Evolutionary conservation across 2,888 invertebrate species (phyloP).

Genomic region (Chloromyia formosa): DNA sequence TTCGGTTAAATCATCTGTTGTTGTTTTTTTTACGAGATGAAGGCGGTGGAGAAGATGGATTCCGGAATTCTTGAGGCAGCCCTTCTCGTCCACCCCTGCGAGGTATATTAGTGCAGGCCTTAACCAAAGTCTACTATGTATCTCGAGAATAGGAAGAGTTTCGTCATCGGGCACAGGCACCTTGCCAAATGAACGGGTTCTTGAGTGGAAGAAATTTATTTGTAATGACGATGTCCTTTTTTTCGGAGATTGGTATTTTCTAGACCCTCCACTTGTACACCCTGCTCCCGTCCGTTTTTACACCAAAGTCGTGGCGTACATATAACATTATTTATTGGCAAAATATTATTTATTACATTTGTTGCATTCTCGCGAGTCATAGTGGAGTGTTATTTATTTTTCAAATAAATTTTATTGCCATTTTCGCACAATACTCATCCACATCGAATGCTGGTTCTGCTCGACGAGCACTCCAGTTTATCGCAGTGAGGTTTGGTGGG

Average conservation of each 20-base stretch:
- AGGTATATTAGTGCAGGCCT: neutral
- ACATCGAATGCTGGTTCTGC: neutral
- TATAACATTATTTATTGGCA: slow-evolving; percentile 40
- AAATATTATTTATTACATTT: slow-evolving; percentile 43
- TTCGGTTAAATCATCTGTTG: slow-evolving; percentile 16
- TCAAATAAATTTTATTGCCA: slow-evolving; percentile 43
- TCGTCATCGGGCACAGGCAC: neutral
- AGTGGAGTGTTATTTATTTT: slow-evolving; percentile 40
- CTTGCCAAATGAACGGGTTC: slow-evolving; percentile 27
- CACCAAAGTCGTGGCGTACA: neutral
- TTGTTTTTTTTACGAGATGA: slow-evolving; percentile 8
- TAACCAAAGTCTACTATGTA: no score
- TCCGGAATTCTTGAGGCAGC: neutral
- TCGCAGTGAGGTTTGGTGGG: no score
- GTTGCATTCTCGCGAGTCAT: slow-evolving; percentile 31
- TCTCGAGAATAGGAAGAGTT: no score
- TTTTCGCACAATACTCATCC: slow-evolving; percentile 26
- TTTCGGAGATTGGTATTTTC: neutral
- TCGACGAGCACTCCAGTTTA: no score
- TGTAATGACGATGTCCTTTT: neutral
- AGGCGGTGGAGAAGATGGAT: slow-evolving; percentile 22
- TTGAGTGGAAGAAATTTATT: slow-evolving; percentile 40
- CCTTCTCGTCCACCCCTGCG: slow-evolving; percentile 1
- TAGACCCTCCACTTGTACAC: neutral
- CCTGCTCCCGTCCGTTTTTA: no score